phyloP scores from a whole-genome alignment of 2,797 vertebrate genomes.

The Sciurus carolinensis region DNA sequence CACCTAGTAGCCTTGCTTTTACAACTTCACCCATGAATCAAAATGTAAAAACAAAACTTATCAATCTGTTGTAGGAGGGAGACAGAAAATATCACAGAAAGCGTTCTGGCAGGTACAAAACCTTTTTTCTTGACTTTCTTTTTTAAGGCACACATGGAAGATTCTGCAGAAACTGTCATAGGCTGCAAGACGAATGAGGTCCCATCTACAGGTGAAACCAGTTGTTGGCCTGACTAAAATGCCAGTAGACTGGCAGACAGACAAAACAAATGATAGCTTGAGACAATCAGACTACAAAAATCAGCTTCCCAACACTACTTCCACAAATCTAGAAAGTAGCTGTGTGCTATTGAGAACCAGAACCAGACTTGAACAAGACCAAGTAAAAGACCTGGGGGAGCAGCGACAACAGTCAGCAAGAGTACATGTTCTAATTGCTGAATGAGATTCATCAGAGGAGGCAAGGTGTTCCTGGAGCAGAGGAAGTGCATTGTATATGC shows the following conservation, averaged over 20 bases:
- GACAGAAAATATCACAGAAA: not conserved
- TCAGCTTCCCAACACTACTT: slow-evolving; percentile 29
- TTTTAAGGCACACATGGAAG: not conserved
- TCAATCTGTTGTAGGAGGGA: not conserved
- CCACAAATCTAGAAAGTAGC: not conserved
- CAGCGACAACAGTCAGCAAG: not conserved
- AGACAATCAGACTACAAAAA: not conserved
- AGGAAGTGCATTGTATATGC: not conserved
- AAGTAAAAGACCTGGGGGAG: not conserved
- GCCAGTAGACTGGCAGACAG: not conserved
- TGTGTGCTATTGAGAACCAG: slow-evolving; percentile 27
- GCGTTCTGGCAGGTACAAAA: not conserved
- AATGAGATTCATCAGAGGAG: not conserved
- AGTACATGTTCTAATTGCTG: not conserved
- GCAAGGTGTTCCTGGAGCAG: not conserved
- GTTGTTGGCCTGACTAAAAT: not conserved
- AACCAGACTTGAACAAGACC: not conserved
- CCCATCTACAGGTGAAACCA: not conserved
- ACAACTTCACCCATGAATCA: slow-evolving; percentile 25
- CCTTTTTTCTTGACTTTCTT: not conserved
- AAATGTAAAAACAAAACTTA: slow-evolving; percentile 65
- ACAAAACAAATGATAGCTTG: not conserved
- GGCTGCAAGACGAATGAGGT: not conserved
- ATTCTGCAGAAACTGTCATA: not conserved
- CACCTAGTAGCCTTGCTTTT: not conserved